phyloP scores from a whole-genome alignment of 1,140 invertebrate genomes.

The Sarcophaga peregrina region DNA sequence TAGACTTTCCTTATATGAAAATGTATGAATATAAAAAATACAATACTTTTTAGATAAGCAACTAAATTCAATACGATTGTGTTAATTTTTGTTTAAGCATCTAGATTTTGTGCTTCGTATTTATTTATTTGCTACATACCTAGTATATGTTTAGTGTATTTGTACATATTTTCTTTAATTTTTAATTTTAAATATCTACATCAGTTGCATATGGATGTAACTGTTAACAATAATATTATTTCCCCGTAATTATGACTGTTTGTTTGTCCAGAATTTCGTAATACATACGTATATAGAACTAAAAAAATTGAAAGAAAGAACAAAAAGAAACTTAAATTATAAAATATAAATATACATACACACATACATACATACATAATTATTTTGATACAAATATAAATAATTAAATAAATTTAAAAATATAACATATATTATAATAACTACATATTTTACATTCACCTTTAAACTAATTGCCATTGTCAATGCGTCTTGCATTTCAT shows the following conservation, averaged over 20 bases:
- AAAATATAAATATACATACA: too few species aligned
- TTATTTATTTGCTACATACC: too few species aligned
- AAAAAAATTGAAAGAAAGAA: too few species aligned
- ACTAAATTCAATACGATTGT: not conserved
- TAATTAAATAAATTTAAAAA: not conserved
- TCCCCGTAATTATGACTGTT: not conserved
- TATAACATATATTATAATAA: too few species aligned
- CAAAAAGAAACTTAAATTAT: slow-evolving; percentile 1
- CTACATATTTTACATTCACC: too few species aligned
- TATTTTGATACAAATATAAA: slow-evolving; percentile 14
- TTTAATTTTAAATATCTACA: not conserved
- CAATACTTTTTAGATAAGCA: not conserved
- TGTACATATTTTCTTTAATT: slow-evolving; percentile 1
- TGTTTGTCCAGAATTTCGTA: not conserved
- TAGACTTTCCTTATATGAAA: too few species aligned
- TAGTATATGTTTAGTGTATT: not conserved
- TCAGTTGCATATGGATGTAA: not conserved
- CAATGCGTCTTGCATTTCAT: too few species aligned
- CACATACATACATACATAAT: not conserved
- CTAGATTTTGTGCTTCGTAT: too few species aligned
- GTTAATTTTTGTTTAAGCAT: not conserved
- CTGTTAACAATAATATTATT: not conserved
- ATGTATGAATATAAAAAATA: too few species aligned
- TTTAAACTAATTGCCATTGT: too few species aligned
- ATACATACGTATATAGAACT: not conserved